A percentile compares a stretch with the other conserved stretches of the same genome.
These are phyloP conservation scores for Clinocottus analis DNA, from an alignment of 2,113 vertebrate genomes.

Conservation along the genomic window DNA sequence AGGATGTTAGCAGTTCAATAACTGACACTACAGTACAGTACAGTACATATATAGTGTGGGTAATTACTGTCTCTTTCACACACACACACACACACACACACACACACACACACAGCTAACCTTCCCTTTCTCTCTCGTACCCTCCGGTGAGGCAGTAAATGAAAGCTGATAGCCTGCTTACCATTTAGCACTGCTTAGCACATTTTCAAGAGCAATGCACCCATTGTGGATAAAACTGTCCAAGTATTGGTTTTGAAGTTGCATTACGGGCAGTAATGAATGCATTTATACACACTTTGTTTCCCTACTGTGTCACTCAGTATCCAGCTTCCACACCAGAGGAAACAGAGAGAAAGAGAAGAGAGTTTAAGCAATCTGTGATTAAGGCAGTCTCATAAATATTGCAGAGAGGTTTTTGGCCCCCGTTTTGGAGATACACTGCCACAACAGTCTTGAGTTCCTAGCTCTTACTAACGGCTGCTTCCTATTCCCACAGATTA, in stretches of 20 bases:
- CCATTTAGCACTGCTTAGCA: constrained; percentile 42
- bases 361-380: constrained; percentile 76
- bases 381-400: constrained; percentile 98
- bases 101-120: constrained; percentile 29
- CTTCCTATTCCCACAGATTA: constrained; percentile 65
- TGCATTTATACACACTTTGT: constrained; percentile 14
- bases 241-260: constrained; percentile 37
- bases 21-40: constrained; percentile 30
- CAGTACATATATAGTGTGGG: constrained; percentile 27
- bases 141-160: constrained; percentile 50
- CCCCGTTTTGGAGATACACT: constrained; percentile 91
- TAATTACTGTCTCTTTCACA: constrained; percentile 40
- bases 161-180: constrained; percentile 38
- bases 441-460: constrained; percentile 90
- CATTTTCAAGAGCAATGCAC: constrained; percentile 42
- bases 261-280: constrained; percentile 44
- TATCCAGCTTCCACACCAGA: constrained; percentile 32
- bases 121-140: constrained; percentile 30
- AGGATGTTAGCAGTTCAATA: constrained; percentile 43
- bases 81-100: constrained; percentile 26
- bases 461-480: constrained; percentile 72
- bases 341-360: constrained; percentile 51
- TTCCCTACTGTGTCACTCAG: constrained; percentile 25
- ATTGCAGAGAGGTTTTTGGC: constrained; percentile 97
- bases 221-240: constrained; percentile 35